Evolutionary conservation across 2,888 invertebrate species (phyloP), one percentile per base, ranked within the genome.

Genomic region (Ormyrus rosae): DNA sequence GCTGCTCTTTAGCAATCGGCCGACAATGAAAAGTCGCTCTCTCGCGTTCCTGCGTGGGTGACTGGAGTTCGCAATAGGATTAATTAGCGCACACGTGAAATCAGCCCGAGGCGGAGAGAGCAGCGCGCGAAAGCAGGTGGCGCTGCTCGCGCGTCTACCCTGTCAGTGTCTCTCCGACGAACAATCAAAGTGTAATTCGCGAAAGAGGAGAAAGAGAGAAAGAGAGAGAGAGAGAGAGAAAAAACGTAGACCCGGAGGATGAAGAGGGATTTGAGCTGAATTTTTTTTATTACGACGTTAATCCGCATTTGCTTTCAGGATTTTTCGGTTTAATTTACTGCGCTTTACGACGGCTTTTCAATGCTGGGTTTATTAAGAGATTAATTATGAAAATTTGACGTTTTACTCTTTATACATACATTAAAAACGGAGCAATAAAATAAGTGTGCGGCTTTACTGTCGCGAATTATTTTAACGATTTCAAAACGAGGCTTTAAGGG

Each of bases 21-120:
- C 69, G 75, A 80, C 80, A 75, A 75, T 74, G 80, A 80, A 80
- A 80, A 80, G 74, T 75, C 70, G 72, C 10, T 67, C 34, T 34
- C 48, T n/a, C n/a, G 45, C 51, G 10, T 34, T 34, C 34, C 4
- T 34, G 34, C 34, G 34, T 34, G 34, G 34, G 58, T 7, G 6
- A 2, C n/a, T 50, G 6, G 46, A 11, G 19, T 19, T 11, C 8
- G 67, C 64, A 70, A 65, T 70, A 67, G 80, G 75, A 80, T 76
- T 80, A 80, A 80, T 80, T 72, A 76, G 72, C 68, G 34, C 34
- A 34, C 34, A 56, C 76, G 72, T 13, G 67, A 80, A 80, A 80
- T 80, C 65, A 70, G 64, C 63, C 63, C 67, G 67, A 60, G 65
- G 65, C 58, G 11, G 60, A 70, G 11, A 48, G n/a, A 45, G 34